Evolutionary conservation across 2,888 invertebrate species (phyloP), one percentile per base, ranked within the genome.

Genomic region (Leptothorax acervorum): DNA sequence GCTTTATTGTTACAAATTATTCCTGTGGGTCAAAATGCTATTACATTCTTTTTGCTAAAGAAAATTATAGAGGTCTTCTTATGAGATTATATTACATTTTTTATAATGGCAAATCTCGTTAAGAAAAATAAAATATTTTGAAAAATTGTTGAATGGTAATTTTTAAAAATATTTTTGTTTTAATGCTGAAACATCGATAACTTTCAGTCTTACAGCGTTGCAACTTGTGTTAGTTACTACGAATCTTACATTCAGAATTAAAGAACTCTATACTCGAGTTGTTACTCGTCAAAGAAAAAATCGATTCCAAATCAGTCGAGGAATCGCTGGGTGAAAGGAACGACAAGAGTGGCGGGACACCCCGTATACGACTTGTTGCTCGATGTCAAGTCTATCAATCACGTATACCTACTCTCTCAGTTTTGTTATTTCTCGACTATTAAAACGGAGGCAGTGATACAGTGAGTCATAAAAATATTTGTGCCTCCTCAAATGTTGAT

Each of bases 301-400:
- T 57, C 28, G 5, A 42, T 57, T 28, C 18, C 28, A 60, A 74
- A 74, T 48, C 9, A 2, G n/a, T 62, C 45, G 9, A 74, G 35
- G 31, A 74, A 39, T 62, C 45, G 6, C 31, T 28, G 0, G 8
- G 42, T 62, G 60, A 60, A 62, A 74, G 62, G 35, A 74, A 74
- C 45, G 23, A 51, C 48, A 18, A 23, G 55, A 42, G 15, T 55
- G 39, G 48, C n/a, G 48, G 23, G 9, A 62, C 35, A 74, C 8
- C n/a, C 31, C 31, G 35, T 48, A 35, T 75, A 62, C n/a, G 35
- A 60, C 45, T 73, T 74, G 48, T 74, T 62, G 74, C 73, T 73
- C 39, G 73, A 31, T 74, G 73, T 12, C 60, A 73, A 5, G 31
- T 39, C 55, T 31, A 66, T 66, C 45, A 66, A 66, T 66, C 65